phyloP scores from a whole-genome alignment of 2,888 invertebrate genomes.

The Drosophila koepferae region DNA sequence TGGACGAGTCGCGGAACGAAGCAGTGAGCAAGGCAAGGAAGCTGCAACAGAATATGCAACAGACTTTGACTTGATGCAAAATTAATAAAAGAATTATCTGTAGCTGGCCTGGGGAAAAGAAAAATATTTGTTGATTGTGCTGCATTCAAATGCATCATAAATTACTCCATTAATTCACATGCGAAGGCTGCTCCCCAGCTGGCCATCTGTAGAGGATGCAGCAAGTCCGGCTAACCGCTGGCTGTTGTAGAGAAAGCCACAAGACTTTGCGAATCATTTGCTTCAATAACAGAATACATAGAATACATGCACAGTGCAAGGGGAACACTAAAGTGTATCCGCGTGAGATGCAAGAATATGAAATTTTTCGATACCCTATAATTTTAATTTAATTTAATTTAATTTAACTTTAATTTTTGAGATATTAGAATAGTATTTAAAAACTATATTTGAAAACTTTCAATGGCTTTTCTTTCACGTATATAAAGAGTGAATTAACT shows the following conservation, averaged over 20 bases:
- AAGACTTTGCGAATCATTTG: constrained; percentile 58
- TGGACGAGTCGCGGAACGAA: no score
- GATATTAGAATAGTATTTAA: not conserved
- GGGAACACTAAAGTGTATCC: not conserved
- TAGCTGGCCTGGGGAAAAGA: no score
- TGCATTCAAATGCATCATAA: constrained; percentile 1
- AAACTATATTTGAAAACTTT: not conserved
- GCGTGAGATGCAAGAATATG: not conserved
- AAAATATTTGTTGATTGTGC: not conserved
- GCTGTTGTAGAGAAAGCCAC: constrained; percentile 58
- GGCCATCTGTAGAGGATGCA: constrained; percentile 2
- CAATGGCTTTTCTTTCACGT: not conserved
- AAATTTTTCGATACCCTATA: not conserved
- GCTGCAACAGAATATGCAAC: not conserved
- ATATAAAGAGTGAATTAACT: not conserved
- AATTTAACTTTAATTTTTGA: no score
- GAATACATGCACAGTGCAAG: constrained; percentile 8
- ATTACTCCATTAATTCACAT: constrained; percentile 28
- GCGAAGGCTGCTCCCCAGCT: not conserved
- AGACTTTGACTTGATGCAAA: not conserved
- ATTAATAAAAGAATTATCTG: not conserved
- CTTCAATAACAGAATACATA: constrained; percentile 48
- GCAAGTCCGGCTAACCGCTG: constrained; percentile 38
- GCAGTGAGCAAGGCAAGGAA: no score
- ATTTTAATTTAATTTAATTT: no score